Evolutionary conservation across 2,888 invertebrate species (phyloP), one percentile per base, ranked within the genome.

Genomic region (Dolomedes plantarius): DNA sequence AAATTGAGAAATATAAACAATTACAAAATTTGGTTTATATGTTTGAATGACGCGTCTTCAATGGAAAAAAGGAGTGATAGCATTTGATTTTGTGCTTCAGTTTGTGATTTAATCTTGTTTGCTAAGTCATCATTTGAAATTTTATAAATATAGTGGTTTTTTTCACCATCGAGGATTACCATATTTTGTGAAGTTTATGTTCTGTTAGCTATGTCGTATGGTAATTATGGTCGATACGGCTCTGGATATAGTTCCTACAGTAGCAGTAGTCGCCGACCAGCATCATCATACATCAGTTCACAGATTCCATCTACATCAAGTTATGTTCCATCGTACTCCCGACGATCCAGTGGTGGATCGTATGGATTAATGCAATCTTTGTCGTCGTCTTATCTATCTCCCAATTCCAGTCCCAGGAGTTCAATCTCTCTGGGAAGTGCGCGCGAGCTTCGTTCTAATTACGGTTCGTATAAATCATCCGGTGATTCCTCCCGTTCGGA

Each of bases 151-250:
- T n/a, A n/a, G n/a, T n/a, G n/a, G n/a, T n/a, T n/a, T n/a, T n/a
- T n/a, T n/a, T n/a, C n/a, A n/a, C n/a, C n/a, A n/a, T n/a, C n/a
- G n/a, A n/a, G n/a, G n/a, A n/a, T n/a, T n/a, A n/a, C n/a, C n/a
- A n/a, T 36, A 9, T 36, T 36, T 36, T 36, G 36, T 36, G 36
- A 36, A 5, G 9, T 16, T 16, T n/a, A 46, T 46, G 46, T 16
- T 46, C 46, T 16, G 16, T 46, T 6, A 56, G 23, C 56, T 71
- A 86, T 86, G 86, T 86, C 86, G 1, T 86, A 86, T 39, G 86
- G 86, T 39, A 80, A 74, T 56, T 86, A 86, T 39, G 80, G 80
- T 27, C 80, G 86, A 7, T 86, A 80, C 23, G 75, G 86, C 11
- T 75, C 75, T 16, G 77, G 77, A 29, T 86, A 86, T 56, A 64